A percentile compares a stretch with the other conserved stretches of the same genome.
These are phyloP conservation scores for Drosophila sechellia DNA, from an alignment of 1,140 invertebrate genomes.

Conservation along the genomic window DNA sequence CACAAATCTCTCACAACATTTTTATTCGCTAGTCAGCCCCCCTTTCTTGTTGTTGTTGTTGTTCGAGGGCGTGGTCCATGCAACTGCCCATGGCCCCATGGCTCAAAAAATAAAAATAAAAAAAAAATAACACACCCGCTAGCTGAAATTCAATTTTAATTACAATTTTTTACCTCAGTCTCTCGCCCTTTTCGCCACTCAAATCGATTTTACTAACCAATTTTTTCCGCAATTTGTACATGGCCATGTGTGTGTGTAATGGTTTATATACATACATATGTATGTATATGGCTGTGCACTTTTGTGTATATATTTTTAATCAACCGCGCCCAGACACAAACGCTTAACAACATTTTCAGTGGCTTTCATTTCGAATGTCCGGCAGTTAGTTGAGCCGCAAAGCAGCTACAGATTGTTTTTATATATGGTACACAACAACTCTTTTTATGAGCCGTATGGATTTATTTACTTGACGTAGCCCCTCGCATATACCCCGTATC, in stretches of 20 bases:
- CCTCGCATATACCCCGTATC: slow-evolving; percentile 1
- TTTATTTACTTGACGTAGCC: slow-evolving; percentile 70
- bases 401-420: slow-evolving; percentile 78
- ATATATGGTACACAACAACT: slow-evolving; percentile 32
- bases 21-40: slow-evolving; percentile 7
- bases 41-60: background rate
- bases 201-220: slow-evolving; percentile 73
- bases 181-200: slow-evolving; percentile 29
- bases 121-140: slow-evolving; percentile 46
- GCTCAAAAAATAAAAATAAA: slow-evolving; percentile 14
- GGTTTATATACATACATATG: slow-evolving; percentile 8
- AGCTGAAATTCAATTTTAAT: slow-evolving; percentile 79
- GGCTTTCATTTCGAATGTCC: slow-evolving; percentile 61
- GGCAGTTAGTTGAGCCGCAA: slow-evolving; percentile 71
- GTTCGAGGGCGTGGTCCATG: slow-evolving; percentile 15
- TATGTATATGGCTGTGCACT: slow-evolving; percentile 26
- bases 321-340: slow-evolving; percentile 78
- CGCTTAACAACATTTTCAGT: slow-evolving; percentile 64
- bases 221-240: slow-evolving; percentile 57
- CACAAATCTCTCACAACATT: slow-evolving; percentile 26
- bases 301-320: slow-evolving; percentile 69
- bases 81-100: slow-evolving; percentile 36
- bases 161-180: slow-evolving; percentile 59
- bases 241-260: slow-evolving; percentile 1
- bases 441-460: slow-evolving; percentile 59